Conservation (phyloP, 37 sponge, comb jelly and placozoan genomes). For the Theonella swinhoei region DNA sequence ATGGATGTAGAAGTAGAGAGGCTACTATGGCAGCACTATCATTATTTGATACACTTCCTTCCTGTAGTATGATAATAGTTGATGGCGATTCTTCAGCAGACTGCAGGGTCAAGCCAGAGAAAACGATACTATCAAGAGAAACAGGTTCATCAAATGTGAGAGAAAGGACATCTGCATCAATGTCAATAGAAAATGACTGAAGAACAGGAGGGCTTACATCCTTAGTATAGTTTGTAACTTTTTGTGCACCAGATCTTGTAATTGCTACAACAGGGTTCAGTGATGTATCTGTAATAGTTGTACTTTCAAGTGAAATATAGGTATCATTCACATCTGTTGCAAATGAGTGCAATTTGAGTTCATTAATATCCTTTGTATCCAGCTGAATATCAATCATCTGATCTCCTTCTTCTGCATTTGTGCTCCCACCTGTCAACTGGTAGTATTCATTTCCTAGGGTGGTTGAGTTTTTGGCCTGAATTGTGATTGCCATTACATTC, state of each 20-base stretch:
- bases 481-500: conserved; percentile 43
- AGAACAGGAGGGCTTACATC: conserved; percentile 73
- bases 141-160: conserved; percentile 85
- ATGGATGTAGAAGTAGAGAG: conserved; percentile 5
- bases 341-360: conserved; percentile 62
- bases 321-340: conserved; percentile 64
- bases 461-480: conserved; percentile 47
- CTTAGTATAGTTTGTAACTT: conserved; percentile 28
- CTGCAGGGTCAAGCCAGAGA: conserved; percentile 62
- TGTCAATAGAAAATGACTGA: conserved; percentile 57
- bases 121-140: conserved; percentile 45
- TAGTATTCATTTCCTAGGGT: conserved; percentile 22
- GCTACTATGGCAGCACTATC: conserved; percentile 29
- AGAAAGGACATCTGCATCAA: conserved; percentile 46
- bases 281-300: conserved; percentile 56
- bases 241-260: conserved; percentile 14
- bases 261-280: conserved; percentile 59
- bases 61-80: conserved; percentile 16
- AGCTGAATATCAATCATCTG: conserved; percentile 49
- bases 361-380: conserved; percentile 62
- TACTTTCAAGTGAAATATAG: conserved; percentile 46
- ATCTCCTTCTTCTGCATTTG: conserved; percentile 42
- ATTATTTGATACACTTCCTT: conserved; percentile 47
- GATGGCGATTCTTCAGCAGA: conserved; percentile 13
- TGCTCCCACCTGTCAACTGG: conserved; percentile 55